Evolutionary conservation across 1,140 invertebrate genomes (phyloP).

Genomic region (Lethocerus indicus): DNA sequence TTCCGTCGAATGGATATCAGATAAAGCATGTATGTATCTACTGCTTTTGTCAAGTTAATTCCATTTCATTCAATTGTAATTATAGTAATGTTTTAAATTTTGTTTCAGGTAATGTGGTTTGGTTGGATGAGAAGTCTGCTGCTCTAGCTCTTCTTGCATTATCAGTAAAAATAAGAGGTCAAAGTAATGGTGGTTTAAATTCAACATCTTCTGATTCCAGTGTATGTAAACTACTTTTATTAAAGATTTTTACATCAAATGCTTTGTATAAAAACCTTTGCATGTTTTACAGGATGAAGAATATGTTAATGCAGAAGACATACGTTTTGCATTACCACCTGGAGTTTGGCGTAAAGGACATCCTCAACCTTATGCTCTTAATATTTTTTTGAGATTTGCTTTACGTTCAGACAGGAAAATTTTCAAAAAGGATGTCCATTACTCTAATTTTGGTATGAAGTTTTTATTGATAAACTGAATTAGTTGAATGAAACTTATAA

Average conservation of each 20-base stretch:
- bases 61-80: background rate
- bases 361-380: constrained; percentile 16
- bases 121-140: constrained; percentile 48
- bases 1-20: constrained; percentile 64
- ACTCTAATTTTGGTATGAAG: no score
- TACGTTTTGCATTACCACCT: constrained; percentile 39
- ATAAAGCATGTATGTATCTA: constrained; percentile 60
- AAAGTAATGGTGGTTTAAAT: background rate
- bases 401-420: constrained; percentile 35
- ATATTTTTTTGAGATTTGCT: constrained; percentile 55
- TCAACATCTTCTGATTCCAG: background rate
- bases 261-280: background rate
- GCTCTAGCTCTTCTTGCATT: constrained; percentile 38
- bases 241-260: constrained; percentile 11
- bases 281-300: constrained; percentile 18
- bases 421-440: no score
- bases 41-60: constrained; percentile 21
- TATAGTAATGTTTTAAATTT: background rate
- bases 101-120: constrained; percentile 55
- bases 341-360: constrained; percentile 58
- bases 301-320: constrained; percentile 27
- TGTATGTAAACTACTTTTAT: background rate
- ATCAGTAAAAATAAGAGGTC: constrained; percentile 16
- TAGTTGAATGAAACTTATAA: no score
- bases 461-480: no score